phyloP scores from a whole-genome alignment of 2,113 vertebrate species.

The Agapornis roseicollis region DNA sequence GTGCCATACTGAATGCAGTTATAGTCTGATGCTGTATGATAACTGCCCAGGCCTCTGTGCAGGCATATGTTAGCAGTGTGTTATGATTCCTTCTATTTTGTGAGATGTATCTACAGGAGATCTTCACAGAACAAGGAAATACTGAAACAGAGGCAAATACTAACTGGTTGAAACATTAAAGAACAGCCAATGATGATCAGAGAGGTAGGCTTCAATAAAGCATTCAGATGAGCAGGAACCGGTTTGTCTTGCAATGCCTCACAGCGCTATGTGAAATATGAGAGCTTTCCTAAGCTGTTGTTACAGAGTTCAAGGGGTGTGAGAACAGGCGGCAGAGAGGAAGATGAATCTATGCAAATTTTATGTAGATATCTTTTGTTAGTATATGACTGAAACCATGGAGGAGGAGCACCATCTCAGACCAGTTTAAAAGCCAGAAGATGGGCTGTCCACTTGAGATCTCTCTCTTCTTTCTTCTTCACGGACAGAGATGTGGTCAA shows the following conservation, averaged over 20 bases:
- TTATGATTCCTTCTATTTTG: not conserved
- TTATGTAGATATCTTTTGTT: slow-evolving; percentile 18
- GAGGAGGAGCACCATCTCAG: slow-evolving; percentile 31
- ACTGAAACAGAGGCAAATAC: not conserved
- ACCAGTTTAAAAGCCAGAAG: slow-evolving; percentile 20
- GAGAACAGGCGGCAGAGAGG: not conserved
- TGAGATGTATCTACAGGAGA: not conserved
- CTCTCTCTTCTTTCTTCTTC: not conserved
- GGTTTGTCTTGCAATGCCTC: slow-evolving; percentile 12
- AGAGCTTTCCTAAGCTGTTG: slow-evolving; percentile 7
- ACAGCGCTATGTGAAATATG: slow-evolving; percentile 5
- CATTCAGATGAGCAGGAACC: not conserved
- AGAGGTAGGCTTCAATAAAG: not conserved
- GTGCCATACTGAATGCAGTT: not conserved
- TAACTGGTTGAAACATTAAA: not conserved
- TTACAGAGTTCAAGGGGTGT: not conserved
- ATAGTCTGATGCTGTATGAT: not conserved
- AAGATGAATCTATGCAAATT: slow-evolving; percentile 29
- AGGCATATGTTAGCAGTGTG: not conserved
- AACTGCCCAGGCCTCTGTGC: not conserved
- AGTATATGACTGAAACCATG: accelerated
- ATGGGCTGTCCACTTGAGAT: not conserved
- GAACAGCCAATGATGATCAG: not conserved
- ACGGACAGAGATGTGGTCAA: slow-evolving; percentile 1
- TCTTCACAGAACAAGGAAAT: not conserved